These are phyloP conservation scores for Bombus difficillimus DNA, from an alignment of 1,140 invertebrate species.

Conservation along the genomic window DNA sequence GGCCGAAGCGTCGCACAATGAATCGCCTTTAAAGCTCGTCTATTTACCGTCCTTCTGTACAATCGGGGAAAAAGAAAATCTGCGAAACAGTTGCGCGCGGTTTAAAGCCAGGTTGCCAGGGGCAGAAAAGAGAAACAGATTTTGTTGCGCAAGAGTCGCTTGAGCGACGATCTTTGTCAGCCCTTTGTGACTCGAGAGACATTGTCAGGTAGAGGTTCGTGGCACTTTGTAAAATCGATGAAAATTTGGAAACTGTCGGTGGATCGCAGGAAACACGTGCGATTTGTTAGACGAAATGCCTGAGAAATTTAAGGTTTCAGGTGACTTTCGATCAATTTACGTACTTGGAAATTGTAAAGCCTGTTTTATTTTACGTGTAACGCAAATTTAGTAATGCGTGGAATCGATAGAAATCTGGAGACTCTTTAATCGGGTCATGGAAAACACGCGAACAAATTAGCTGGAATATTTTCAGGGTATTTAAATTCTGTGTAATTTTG, in stretches of 20 bases:
- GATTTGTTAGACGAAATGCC: not conserved
- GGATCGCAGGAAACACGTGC: not conserved
- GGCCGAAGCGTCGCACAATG: slow-evolving; percentile 33
- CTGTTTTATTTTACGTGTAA: too few relatives aligned
- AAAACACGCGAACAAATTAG: too few relatives aligned
- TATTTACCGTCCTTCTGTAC: slow-evolving; percentile 33
- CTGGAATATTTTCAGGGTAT: too few relatives aligned
- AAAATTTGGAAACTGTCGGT: not conserved
- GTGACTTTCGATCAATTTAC: too few relatives aligned
- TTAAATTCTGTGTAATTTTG: too few relatives aligned
- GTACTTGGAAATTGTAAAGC: too few relatives aligned
- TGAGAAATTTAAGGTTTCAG: not conserved
- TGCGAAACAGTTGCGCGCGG: not conserved
- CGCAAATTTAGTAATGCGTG: too few relatives aligned
- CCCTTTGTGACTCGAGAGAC: not conserved
- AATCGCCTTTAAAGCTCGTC: slow-evolving; percentile 18
- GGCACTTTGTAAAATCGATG: not conserved
- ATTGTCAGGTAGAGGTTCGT: slow-evolving; percentile 11
- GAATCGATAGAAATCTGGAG: too few relatives aligned
- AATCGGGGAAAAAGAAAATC: slow-evolving; percentile 8
- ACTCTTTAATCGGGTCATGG: too few relatives aligned
- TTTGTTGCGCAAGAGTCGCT: slow-evolving; percentile 44
- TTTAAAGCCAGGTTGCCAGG: slow-evolving; percentile 17
- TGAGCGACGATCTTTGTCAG: slow-evolving; percentile 41
- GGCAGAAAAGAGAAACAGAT: not conserved